These are phyloP conservation scores for Empis livida DNA, from an alignment of 2,888 invertebrate genomes.

Conservation along the genomic window DNA sequence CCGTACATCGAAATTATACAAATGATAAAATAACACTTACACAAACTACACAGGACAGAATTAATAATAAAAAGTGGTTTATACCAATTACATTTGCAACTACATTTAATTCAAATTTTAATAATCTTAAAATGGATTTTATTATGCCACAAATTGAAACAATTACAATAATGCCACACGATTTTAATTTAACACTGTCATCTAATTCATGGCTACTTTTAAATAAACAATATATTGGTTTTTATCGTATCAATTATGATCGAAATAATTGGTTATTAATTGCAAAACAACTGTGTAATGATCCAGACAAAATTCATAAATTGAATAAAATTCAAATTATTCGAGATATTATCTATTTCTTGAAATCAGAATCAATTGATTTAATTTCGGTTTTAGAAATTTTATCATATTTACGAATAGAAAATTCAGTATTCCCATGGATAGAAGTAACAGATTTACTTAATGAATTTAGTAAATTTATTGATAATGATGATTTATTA, in stretches of 20 bases:
- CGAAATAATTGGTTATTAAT: slow-evolving; percentile 50
- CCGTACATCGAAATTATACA: slow-evolving; percentile 39
- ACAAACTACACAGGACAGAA: slow-evolving; percentile 32
- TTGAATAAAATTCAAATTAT: slow-evolving; percentile 70
- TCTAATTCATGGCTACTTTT: slow-evolving; percentile 27
- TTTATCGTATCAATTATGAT: slow-evolving; percentile 61
- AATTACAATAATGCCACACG: slow-evolving; percentile 24
- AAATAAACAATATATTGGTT: slow-evolving; percentile 31
- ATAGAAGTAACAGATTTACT: slow-evolving; percentile 38
- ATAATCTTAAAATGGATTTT: slow-evolving; percentile 23
- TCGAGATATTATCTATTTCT: slow-evolving; percentile 52
- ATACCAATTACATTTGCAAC: slow-evolving; percentile 28
- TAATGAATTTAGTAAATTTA: not conserved
- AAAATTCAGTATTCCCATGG: slow-evolving; percentile 58
- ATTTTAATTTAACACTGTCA: slow-evolving; percentile 9
- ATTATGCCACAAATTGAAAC: slow-evolving; percentile 20
- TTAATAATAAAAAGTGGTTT: slow-evolving; percentile 24
- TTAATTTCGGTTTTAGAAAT: slow-evolving; percentile 40
- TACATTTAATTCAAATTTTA: slow-evolving; percentile 23
- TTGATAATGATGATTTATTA: no score
- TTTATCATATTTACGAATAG: slow-evolving; percentile 43
- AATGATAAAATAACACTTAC: slow-evolving; percentile 38
- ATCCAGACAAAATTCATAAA: slow-evolving; percentile 48
- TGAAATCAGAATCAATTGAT: slow-evolving; percentile 46
- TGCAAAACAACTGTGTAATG: slow-evolving; percentile 44